A percentile compares a stretch with the other conserved stretches of the same genome.
phyloP scores from a whole-genome alignment of 30 jellyfish, hydroid and myxozoan genomes.

The Sanderia malayensis region DNA sequence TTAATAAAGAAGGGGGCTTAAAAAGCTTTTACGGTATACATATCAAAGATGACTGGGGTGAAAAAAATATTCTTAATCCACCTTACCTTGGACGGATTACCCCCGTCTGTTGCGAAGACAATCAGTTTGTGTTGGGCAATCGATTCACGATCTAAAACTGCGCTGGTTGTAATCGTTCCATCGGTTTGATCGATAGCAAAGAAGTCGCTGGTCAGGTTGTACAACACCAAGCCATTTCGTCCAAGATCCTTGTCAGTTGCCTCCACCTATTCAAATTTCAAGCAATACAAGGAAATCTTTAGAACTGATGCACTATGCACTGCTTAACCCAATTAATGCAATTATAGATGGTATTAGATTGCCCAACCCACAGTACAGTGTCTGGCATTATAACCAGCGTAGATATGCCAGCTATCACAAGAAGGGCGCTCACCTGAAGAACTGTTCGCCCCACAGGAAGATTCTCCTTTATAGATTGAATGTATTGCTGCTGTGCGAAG shows the following conservation, averaged over 20 bases:
- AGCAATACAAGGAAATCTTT: not conserved
- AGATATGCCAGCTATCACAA: too few species aligned
- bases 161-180: slow-evolving; percentile 28
- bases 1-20: not conserved
- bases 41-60: too few species aligned
- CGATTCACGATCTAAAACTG: slow-evolving; percentile 37
- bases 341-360: too few species aligned
- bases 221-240: slow-evolving; percentile 20
- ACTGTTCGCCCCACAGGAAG: slow-evolving; percentile 53
- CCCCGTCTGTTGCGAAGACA: slow-evolving; percentile 53
- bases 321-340: too few species aligned
- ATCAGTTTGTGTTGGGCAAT: slow-evolving; percentile 32
- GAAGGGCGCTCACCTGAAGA: slow-evolving; percentile 19
- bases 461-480: slow-evolving; percentile 39
- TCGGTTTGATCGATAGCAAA: slow-evolving; percentile 27
- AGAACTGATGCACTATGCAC: too few species aligned
- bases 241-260: slow-evolving; percentile 57
- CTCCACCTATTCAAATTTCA: slow-evolving; percentile 15
- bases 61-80: too few species aligned
- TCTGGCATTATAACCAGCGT: too few species aligned
- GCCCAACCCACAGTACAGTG: too few species aligned
- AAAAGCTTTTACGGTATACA: too few species aligned
- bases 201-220: slow-evolving; percentile 27
- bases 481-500: slow-evolving; percentile 19
- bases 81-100: slow-evolving; percentile 53